Evolutionary conservation across 2,888 invertebrate species (phyloP).

Genomic region (Hypsopygia costalis): DNA sequence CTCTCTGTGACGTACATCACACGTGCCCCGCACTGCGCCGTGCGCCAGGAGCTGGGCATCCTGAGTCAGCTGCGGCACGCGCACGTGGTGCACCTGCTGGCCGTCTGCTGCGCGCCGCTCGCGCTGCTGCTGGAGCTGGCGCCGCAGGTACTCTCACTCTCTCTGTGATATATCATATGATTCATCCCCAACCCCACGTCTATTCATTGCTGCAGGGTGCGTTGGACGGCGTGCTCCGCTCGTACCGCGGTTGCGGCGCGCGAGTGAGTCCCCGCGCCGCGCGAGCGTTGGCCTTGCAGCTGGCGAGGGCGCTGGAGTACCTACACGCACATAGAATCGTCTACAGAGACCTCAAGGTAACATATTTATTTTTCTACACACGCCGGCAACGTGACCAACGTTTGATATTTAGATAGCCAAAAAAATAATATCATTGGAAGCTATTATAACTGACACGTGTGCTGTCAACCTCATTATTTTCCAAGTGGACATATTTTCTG

Average conservation of each 20-base stretch:
- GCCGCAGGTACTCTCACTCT: constrained; percentile 83
- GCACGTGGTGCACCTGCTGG: constrained; percentile 95
- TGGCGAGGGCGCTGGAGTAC: constrained; percentile 96
- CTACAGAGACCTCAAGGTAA: constrained; percentile 88
- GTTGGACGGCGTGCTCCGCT: constrained; percentile 90
- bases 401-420: too few relatives aligned
- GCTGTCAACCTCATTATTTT: too few relatives aligned
- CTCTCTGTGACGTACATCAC: too few relatives aligned
- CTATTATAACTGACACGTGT: too few relatives aligned
- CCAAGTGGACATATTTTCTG: too few relatives aligned
- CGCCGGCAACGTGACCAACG: too few relatives aligned
- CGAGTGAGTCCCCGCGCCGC: constrained; percentile 90
- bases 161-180: too few relatives aligned
- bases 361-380: not conserved
- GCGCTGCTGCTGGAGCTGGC: constrained; percentile 90
- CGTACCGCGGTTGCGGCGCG: constrained; percentile 91
- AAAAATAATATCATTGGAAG: too few relatives aligned
- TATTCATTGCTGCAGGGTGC: too few relatives aligned
- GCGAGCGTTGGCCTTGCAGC: constrained; percentile 92
- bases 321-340: constrained; percentile 96
- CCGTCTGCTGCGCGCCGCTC: constrained; percentile 94
- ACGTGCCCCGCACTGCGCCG: constrained; percentile 98
- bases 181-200: too few relatives aligned
- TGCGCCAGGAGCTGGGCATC: constrained; percentile 96
- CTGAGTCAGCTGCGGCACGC: constrained; percentile 91